Evolutionary conservation across 2,797 vertebrate genomes (phyloP).

Genomic region (Busarellus nigricollis): DNA sequence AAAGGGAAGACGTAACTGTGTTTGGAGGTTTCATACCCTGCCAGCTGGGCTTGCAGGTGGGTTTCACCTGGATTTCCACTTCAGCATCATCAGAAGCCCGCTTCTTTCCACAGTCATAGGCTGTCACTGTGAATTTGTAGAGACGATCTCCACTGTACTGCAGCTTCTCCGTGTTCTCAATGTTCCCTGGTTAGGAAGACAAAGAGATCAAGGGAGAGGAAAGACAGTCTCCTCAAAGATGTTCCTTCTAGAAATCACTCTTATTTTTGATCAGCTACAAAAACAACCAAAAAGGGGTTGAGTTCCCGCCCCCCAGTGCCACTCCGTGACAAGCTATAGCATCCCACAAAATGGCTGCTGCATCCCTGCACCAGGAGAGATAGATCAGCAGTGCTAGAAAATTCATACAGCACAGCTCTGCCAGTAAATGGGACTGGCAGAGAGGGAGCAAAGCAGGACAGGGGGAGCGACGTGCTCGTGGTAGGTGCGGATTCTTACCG

Average conservation of each 20-base stretch:
- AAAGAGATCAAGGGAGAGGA: conserved; percentile 3
- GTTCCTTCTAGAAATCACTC: background rate
- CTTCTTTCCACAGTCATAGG: conserved; percentile 98
- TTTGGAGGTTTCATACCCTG: conserved; percentile 81
- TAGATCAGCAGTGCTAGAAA: background rate
- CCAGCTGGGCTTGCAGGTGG: conserved; percentile 98
- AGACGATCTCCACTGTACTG: conserved; percentile 89
- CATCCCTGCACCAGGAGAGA: background rate
- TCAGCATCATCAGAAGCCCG: conserved; percentile 93
- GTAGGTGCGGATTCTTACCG: conserved; percentile 72
- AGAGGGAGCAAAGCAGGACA: background rate
- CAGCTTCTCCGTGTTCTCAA: conserved; percentile 95
- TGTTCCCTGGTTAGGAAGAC: conserved; percentile 84
- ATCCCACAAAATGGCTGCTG: background rate
- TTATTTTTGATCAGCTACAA: background rate
- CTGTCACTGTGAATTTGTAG: conserved; percentile 96
- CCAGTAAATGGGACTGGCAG: background rate
- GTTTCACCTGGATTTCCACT: conserved; percentile 95
- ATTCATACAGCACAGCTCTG: background rate
- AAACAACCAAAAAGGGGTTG: background rate
- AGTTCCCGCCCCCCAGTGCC: background rate
- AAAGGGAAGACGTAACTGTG: background rate
- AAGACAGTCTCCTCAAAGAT: background rate
- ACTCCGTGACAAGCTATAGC: background rate
- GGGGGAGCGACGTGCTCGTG: accelerated